A percentile compares a stretch with the other conserved stretches of the same genome.
These are phyloP conservation scores for Plagodis pulveraria DNA, from an alignment of 2,888 invertebrate genomes.

Conservation along the genomic window DNA sequence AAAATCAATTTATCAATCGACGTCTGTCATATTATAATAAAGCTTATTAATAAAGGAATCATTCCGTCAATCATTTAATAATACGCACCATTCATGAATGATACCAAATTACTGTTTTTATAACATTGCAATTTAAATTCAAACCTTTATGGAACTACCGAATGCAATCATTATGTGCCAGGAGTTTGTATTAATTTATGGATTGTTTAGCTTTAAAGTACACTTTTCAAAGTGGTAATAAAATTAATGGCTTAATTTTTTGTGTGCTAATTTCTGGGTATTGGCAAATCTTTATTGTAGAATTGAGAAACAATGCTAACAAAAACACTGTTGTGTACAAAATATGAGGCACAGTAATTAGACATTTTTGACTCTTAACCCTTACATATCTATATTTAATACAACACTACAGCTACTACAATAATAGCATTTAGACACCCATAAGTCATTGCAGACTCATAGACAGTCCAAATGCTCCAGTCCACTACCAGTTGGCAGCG, in stretches of 20 bases:
- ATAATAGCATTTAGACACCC: too few relatives aligned
- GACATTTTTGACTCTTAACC: too few relatives aligned
- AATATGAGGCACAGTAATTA: too few relatives aligned
- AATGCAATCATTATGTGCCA: conserved; percentile 21
- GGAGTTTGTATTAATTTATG: conserved; percentile 4
- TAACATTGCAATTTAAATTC: conserved; percentile 16
- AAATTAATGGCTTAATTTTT: background rate
- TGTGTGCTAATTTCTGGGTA: background rate
- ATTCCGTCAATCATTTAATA: conserved; percentile 35
- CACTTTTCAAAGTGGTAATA: background rate
- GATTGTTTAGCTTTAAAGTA: background rate
- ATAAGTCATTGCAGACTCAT: too few relatives aligned
- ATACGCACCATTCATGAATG: conserved; percentile 28
- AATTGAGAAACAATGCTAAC: too few relatives aligned
- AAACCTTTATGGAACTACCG: conserved; percentile 26
- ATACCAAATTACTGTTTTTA: conserved; percentile 27
- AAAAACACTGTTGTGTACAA: too few relatives aligned
- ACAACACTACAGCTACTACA: too few relatives aligned
- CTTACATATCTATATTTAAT: too few relatives aligned
- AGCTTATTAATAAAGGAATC: conserved; percentile 29
- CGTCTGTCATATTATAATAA: conserved; percentile 23
- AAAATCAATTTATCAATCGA: conserved; percentile 31
- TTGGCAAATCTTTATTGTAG: too few relatives aligned
- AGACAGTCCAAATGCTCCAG: too few relatives aligned
- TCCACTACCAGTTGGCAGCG: too few relatives aligned